phyloP scores from a whole-genome alignment of 2,797 vertebrate species.

The Euthynnus affinis region DNA sequence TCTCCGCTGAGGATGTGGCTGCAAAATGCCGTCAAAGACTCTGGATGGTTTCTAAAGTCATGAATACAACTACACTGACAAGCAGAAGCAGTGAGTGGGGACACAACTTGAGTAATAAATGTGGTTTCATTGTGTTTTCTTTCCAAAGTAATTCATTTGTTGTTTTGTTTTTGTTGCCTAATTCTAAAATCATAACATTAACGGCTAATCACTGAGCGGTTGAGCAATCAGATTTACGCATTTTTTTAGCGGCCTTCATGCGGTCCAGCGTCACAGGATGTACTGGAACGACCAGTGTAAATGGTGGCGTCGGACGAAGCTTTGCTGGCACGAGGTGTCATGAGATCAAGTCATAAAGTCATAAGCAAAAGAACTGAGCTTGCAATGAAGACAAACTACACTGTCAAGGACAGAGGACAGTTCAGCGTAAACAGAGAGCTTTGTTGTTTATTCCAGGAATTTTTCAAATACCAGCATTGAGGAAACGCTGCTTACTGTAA shows the following conservation, averaged over 20 bases:
- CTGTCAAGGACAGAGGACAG: constrained; percentile 27
- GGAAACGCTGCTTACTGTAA: constrained; percentile 39
- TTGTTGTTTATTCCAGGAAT: neutral
- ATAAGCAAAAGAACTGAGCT: constrained; percentile 27
- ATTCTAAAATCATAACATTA: constrained; percentile 28
- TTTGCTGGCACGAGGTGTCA: constrained; percentile 34
- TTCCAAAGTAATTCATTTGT: constrained; percentile 14
- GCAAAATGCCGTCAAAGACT: neutral
- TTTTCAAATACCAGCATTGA: constrained; percentile 25
- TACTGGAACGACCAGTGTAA: neutral
- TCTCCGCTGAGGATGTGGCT: neutral
- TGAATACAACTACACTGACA: neutral
- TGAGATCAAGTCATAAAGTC: constrained; percentile 18
- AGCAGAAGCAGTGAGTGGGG: neutral
- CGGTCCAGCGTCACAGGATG: constrained; percentile 19
- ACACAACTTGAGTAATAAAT: constrained; percentile 13
- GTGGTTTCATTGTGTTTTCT: constrained; percentile 13
- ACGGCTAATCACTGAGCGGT: neutral
- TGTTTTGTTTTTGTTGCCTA: neutral
- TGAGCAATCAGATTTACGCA: constrained; percentile 17
- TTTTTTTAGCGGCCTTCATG: constrained; percentile 36
- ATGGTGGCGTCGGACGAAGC: constrained; percentile 19
- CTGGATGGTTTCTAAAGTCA: neutral
- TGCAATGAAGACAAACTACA: constrained; percentile 9
- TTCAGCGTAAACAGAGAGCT: constrained; percentile 10